Conservation (phyloP, 37 sponge, comb jelly and placozoan species). For the Chondrilla cf. caribensis region DNA sequence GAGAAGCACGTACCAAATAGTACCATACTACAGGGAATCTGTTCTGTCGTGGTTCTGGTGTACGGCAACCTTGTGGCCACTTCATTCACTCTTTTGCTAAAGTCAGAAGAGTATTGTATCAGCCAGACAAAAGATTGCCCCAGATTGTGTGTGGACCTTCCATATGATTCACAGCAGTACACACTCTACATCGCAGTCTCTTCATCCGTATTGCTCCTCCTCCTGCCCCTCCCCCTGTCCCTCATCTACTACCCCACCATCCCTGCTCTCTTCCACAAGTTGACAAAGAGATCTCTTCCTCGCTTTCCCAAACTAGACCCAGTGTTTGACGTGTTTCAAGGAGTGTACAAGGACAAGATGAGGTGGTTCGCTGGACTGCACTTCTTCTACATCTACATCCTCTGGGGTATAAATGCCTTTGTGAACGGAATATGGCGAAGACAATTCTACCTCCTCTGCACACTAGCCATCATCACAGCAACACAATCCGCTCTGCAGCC, state of each 20-base stretch:
- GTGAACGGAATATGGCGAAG: too few species aligned
- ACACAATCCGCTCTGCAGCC: constrained; percentile 13
- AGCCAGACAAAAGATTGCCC: too few species aligned
- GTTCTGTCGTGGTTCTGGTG: background rate
- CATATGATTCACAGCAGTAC: too few species aligned
- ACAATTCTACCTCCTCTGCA: background rate
- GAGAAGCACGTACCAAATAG: background rate
- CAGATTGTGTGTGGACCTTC: too few species aligned
- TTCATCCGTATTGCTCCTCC: too few species aligned
- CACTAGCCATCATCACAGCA: background rate
- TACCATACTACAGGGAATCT: background rate
- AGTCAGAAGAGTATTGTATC: too few species aligned
- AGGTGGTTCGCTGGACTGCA: background rate
- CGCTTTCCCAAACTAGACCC: background rate
- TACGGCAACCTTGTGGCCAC: background rate
- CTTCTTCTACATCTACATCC: background rate
- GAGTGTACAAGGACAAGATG: background rate
- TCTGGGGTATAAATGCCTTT: background rate
- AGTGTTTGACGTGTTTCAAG: constrained; percentile 27
- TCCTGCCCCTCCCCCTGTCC: background rate
- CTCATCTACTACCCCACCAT: constrained; percentile 2
- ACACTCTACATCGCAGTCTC: too few species aligned
- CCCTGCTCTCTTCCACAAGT: background rate
- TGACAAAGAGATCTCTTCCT: background rate
- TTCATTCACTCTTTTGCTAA: too few species aligned